These are phyloP conservation scores for Aelia acuminata DNA, from an alignment of 2,888 invertebrate genomes.

Conservation along the genomic window DNA sequence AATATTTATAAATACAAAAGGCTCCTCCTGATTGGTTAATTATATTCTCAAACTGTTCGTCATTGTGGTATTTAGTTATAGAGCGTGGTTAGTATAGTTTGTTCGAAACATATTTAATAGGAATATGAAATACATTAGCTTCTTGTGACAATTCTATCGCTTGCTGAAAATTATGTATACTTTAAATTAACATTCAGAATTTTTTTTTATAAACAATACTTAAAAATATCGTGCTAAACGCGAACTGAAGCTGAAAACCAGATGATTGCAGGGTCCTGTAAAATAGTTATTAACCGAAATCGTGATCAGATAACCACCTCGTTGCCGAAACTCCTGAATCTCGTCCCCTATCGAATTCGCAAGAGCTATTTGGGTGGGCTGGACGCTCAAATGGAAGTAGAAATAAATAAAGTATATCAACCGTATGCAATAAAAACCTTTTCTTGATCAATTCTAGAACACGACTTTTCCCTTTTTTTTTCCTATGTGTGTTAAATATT, in stretches of 20 bases:
- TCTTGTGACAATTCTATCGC: neutral
- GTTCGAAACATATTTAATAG: no score
- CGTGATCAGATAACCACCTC: neutral
- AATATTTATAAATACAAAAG: slow-evolving; percentile 2
- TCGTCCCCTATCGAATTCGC: neutral
- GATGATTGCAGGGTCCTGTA: neutral
- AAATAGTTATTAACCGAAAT: neutral
- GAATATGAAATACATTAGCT: neutral
- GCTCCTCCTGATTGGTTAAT: neutral
- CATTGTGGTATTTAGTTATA: no score
- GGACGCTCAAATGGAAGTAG: no score
- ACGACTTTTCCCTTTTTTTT: no score
- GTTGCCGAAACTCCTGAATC: neutral
- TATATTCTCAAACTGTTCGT: neutral
- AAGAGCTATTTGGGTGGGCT: neutral
- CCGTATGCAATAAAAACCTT: no score
- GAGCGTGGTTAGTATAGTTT: no score
- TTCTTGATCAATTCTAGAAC: no score
- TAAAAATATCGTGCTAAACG: neutral
- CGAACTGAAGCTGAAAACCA: neutral
- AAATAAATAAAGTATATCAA: neutral
- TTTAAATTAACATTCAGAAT: neutral
- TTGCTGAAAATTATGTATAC: neutral
- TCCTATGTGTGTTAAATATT: no score
- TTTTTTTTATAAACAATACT: neutral